A percentile compares a stretch with the other conserved stretches of the same genome.
phyloP scores from a whole-genome alignment of 2,797 vertebrate species.

The Echeneis naucrates region DNA sequence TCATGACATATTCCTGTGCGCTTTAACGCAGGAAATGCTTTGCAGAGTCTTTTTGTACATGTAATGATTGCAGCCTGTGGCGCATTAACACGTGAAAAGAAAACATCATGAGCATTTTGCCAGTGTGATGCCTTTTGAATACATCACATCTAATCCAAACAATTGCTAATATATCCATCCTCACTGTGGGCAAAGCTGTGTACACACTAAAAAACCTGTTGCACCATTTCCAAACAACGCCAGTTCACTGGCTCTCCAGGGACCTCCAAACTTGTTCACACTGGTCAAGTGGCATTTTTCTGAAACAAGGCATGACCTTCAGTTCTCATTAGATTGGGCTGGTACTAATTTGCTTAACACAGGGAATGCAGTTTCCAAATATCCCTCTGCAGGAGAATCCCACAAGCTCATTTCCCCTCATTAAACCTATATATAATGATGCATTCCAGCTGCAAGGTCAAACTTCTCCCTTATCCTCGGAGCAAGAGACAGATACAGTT shows the following conservation, averaged over 20 bases:
- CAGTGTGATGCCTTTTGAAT: conserved; percentile 44
- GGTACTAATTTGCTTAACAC: conserved; percentile 31
- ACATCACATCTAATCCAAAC: conserved; percentile 62
- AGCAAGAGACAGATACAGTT: conserved; percentile 8
- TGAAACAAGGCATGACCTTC: conserved; percentile 62
- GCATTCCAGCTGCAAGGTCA: conserved; percentile 49
- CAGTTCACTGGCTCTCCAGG: conserved; percentile 13
- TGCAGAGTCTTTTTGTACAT: conserved; percentile 52
- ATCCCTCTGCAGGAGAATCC: conserved; percentile 27
- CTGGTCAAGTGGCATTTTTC: conserved; percentile 35
- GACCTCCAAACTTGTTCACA: conserved; percentile 42
- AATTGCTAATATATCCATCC: conserved; percentile 42
- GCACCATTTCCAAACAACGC: conserved; percentile 47
- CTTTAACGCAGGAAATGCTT: conserved; percentile 33
- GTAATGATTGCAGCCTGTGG: conserved; percentile 55
- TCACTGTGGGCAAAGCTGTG: conserved; percentile 53
- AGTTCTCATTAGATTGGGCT: conserved; percentile 44
- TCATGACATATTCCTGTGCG: conserved; percentile 56
- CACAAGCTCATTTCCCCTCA: conserved; percentile 43
- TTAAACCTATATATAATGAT: conserved; percentile 50
- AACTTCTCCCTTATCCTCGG: conserved; percentile 27
- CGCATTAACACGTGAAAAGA: conserved; percentile 65
- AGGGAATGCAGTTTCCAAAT: conserved; percentile 47
- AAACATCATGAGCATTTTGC: conserved; percentile 68
- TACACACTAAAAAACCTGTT: conserved; percentile 52